Conservation (phyloP, 2,113 vertebrate species). For the Neopipo cinnamomea region DNA sequence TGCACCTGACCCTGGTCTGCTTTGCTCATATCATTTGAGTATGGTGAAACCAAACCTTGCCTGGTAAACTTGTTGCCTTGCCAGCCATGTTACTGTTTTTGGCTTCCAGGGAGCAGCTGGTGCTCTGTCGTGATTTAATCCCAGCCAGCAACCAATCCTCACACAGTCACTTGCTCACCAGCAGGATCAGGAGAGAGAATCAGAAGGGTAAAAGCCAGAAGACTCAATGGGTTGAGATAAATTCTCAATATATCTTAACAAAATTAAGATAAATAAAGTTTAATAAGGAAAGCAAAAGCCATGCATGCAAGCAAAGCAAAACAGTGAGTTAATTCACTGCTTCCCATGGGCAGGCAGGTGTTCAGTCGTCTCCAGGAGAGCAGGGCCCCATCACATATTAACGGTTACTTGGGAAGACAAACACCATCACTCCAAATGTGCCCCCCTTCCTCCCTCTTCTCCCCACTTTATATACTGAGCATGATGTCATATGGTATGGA, state of each 20-base stretch:
- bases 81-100: not conserved
- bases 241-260: not conserved
- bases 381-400: rapidly evolving
- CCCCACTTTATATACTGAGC: not conserved
- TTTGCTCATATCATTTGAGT: not conserved
- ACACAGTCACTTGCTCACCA: not conserved
- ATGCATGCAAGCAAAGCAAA: not conserved
- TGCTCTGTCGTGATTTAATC: not conserved
- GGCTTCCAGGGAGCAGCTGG: not conserved
- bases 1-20: not conserved
- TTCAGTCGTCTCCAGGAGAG: not conserved
- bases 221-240: not conserved
- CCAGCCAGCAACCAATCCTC: not conserved
- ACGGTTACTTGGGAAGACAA: not conserved
- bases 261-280: not conserved
- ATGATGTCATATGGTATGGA: not conserved
- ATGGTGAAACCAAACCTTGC: not conserved
- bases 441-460: not conserved
- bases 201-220: not conserved
- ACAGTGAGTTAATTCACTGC: not conserved
- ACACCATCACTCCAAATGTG: not conserved
- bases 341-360: not conserved
- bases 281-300: not conserved
- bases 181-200: not conserved
- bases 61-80: not conserved